phyloP scores from a whole-genome alignment of 2,888 invertebrate genomes.

The Petrophora chlorosata region DNA sequence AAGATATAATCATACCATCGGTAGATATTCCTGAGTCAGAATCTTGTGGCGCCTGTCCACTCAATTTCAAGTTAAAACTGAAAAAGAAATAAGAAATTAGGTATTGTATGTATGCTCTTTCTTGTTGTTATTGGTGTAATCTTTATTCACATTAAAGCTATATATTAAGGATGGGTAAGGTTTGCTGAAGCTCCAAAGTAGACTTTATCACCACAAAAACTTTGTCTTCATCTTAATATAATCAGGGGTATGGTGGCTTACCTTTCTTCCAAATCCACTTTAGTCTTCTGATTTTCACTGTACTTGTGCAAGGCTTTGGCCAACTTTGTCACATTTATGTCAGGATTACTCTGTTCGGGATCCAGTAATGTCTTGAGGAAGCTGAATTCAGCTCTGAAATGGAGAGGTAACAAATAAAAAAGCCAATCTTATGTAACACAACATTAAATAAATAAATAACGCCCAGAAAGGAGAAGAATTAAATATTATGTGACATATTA shows the following conservation, averaged over 20 bases:
- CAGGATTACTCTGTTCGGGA: constrained; percentile 69
- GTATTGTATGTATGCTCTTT: no score
- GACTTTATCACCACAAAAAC: not conserved
- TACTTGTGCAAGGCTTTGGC: constrained; percentile 67
- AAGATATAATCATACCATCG: constrained; percentile 69
- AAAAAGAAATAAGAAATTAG: constrained; percentile 38
- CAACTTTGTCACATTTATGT: constrained; percentile 64
- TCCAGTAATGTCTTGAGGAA: constrained; percentile 68
- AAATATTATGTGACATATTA: no score
- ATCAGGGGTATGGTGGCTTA: constrained; percentile 37
- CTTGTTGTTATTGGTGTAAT: no score
- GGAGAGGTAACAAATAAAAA: not conserved
- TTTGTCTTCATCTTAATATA: not conserved
- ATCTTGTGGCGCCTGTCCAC: constrained; percentile 66
- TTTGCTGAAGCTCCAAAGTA: no score
- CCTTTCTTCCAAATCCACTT: constrained; percentile 76
- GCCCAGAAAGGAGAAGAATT: no score
- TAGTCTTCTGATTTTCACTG: constrained; percentile 68
- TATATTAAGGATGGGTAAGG: no score
- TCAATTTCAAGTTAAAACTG: constrained; percentile 73
- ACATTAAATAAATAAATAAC: no score
- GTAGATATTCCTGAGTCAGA: constrained; percentile 77
- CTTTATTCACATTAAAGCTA: no score
- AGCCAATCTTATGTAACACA: no score
- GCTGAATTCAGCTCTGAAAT: constrained; percentile 64